Base-by-base conservation (phyloP, 2,888 invertebrate species). In the Meteorus cinctellus region DNA sequence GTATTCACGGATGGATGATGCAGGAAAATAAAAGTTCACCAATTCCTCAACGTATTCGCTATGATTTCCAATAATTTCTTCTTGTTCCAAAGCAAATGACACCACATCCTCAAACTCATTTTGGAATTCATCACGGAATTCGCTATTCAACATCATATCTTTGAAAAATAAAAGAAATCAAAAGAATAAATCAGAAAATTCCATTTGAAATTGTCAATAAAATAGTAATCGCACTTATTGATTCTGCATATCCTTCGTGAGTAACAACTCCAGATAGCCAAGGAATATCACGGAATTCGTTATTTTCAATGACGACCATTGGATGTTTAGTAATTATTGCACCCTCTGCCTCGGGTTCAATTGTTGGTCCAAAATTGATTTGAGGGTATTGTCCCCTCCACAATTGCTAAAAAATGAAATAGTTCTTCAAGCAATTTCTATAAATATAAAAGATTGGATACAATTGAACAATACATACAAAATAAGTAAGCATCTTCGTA, bases 321-420 rank as follows among this genome's bases (percentile, higher is more conserved):
- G 89, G 89, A 79, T 86, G 81, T 63, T 80, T 76, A n/a, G 84
- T 86, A 34, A 89, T 63, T 5, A 87, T 77, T 0, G 88, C 87
- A 16, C 85, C 87, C 2, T 84, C 81, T 29, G 81, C 81, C 3
- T 85, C 82, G 0, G 80, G 76, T 77, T 89, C 89, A 34, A 88
- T 70, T 1, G 85, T 86, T 0, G 88, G 88, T 0, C 80, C 84
- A 66, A 85, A 88, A n/a, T 72, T 66, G 59, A 80, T 78, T 29
- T 19, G 70, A 0, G 85, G 84, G 34, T 73, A 60, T 0, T 1
- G 1, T 4, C 24, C 1, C 10, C 63, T 75, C 85, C 83, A 82
- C 19, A 78, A 12, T 10, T 48, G 0, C 82, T 85, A 34, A 1
- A 34, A 34, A 34, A 29, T 4, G 29, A 41, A 16, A 27, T 14